These are phyloP conservation scores for Tenebrio molitor DNA, from an alignment of 1,140 invertebrate genomes.

Conservation along the genomic window DNA sequence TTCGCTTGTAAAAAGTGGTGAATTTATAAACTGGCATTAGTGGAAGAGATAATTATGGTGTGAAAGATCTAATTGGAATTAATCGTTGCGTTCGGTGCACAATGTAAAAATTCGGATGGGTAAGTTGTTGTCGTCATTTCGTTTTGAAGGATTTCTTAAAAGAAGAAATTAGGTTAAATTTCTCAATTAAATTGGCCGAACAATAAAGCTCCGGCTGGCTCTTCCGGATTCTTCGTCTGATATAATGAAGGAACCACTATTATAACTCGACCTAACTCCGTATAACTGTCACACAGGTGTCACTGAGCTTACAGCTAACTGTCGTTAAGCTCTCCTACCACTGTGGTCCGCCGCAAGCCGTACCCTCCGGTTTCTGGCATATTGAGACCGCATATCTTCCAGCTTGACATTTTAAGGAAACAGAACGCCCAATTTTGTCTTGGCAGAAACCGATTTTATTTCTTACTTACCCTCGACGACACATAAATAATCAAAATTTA, in stretches of 20 bases:
- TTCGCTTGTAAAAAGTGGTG: constrained; percentile 23
- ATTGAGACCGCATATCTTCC: constrained; percentile 47
- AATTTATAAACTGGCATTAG: constrained; percentile 25
- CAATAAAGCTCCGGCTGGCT: constrained; percentile 18
- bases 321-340: constrained; percentile 40
- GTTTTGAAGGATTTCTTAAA: constrained; percentile 8
- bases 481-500: constrained; percentile 32
- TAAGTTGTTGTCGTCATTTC: constrained; percentile 17
- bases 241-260: constrained; percentile 38
- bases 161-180: constrained; percentile 31
- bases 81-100: constrained; percentile 13
- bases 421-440: constrained; percentile 29
- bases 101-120: constrained; percentile 10
- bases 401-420: constrained; percentile 40
- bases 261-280: constrained; percentile 40
- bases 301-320: constrained; percentile 42
- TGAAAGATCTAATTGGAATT: constrained; percentile 26
- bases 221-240: constrained; percentile 24
- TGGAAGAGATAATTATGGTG: constrained; percentile 10
- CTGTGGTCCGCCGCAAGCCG: constrained; percentile 42
- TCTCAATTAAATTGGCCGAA: constrained; percentile 26
- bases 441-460: constrained; percentile 32
- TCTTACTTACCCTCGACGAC: constrained; percentile 23
- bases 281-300: constrained; percentile 46
- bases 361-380: constrained; percentile 44